These are phyloP conservation scores for Calidris pygmaea DNA, from an alignment of 2,113 vertebrate species.

Conservation along the genomic window DNA sequence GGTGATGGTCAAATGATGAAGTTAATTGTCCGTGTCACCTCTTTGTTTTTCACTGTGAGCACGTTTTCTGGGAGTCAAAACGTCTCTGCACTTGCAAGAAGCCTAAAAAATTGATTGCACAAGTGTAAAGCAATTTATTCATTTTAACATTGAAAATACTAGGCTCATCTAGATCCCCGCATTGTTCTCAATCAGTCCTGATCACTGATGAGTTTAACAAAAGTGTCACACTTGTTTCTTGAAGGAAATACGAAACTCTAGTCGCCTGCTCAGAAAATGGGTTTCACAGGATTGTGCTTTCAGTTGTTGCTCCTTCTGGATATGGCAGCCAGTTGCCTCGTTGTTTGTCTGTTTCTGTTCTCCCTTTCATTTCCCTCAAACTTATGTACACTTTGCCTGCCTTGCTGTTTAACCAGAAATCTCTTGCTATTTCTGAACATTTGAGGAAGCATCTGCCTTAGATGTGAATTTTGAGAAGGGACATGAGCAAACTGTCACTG, in stretches of 20 bases:
- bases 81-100: background rate
- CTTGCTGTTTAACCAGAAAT: constrained; percentile 20
- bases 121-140: background rate
- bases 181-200: background rate
- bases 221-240: background rate
- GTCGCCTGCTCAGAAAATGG: background rate
- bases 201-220: background rate
- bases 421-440: constrained; percentile 18
- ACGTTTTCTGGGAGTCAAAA: background rate
- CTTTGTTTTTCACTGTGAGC: background rate
- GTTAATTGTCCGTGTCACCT: background rate
- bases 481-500: background rate
- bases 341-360: constrained; percentile 34
- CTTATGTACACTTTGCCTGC: background rate
- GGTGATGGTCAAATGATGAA: background rate
- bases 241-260: background rate
- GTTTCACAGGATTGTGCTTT: background rate
- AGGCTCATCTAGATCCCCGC: background rate
- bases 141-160: background rate
- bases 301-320: background rate
- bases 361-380: constrained; percentile 36
- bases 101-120: background rate
- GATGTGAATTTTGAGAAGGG: background rate
- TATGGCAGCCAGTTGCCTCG: accelerated
- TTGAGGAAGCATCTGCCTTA: constrained; percentile 29